Evolutionary conservation across 2,888 invertebrate genomes (phyloP).

Genomic region (Craniophora ligustri): DNA sequence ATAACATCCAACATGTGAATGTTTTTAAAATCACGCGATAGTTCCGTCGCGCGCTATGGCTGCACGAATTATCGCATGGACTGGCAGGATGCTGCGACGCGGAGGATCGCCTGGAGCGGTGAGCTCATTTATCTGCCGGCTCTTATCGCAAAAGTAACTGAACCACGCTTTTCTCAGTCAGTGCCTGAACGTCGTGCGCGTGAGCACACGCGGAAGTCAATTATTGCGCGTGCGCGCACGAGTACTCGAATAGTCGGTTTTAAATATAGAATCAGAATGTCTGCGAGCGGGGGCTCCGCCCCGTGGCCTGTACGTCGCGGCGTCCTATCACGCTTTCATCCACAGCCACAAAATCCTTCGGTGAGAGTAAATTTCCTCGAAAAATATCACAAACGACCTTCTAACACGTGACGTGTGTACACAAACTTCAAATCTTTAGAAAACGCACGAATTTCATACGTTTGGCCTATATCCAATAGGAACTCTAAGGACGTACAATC

Average conservation of each 20-base stretch:
- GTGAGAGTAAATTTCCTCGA: slow-evolving; percentile 77
- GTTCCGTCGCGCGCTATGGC: slow-evolving; percentile 66
- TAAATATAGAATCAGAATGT: slow-evolving; percentile 87
- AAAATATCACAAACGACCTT: slow-evolving; percentile 70
- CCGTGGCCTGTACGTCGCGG: slow-evolving; percentile 93
- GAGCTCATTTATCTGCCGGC: slow-evolving; percentile 82
- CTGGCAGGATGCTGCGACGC: slow-evolving; percentile 81
- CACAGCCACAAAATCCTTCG: slow-evolving; percentile 79
- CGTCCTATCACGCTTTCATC: slow-evolving; percentile 84
- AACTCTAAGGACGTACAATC: slow-evolving; percentile 77
- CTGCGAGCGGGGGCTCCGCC: slow-evolving; percentile 89
- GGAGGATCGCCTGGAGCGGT: slow-evolving; percentile 86
- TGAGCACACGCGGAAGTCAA: slow-evolving; percentile 87
- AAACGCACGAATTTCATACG: slow-evolving; percentile 77
- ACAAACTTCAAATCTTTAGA: slow-evolving; percentile 81
- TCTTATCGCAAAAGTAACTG: slow-evolving; percentile 79
- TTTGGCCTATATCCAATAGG: slow-evolving; percentile 87
- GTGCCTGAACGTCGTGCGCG: slow-evolving; percentile 84
- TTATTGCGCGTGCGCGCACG: slow-evolving; percentile 84
- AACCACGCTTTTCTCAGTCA: slow-evolving; percentile 82
- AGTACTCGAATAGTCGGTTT: slow-evolving; percentile 86
- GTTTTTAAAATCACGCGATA: slow-evolving; percentile 51
- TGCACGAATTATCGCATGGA: slow-evolving; percentile 80
- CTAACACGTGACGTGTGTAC: slow-evolving; percentile 75
- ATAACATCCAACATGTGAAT: slow-evolving; percentile 71